phyloP scores from a whole-genome alignment of 2,888 invertebrate species.

The Drosophila nigritarsus region DNA sequence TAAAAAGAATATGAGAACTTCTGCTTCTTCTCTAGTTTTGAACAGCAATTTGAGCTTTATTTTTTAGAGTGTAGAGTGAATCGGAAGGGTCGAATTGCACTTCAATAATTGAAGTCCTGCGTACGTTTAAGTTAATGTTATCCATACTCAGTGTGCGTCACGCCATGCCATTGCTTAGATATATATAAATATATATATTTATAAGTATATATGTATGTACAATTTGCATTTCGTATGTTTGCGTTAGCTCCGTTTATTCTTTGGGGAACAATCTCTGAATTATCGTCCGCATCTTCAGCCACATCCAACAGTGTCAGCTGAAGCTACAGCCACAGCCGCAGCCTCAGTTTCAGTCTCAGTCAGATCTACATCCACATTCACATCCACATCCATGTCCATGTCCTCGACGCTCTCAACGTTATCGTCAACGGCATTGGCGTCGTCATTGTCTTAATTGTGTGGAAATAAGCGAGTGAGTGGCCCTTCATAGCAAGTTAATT shows the following conservation, averaged over 20 bases:
- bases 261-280: conserved; percentile 68
- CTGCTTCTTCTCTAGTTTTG: neutral
- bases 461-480: conserved; percentile 67
- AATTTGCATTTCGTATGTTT: conserved; percentile 51
- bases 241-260: conserved; percentile 52
- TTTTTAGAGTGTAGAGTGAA: neutral
- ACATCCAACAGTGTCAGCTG: neutral
- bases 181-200: conserved; percentile 10
- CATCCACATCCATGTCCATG: neutral
- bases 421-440: conserved; percentile 6
- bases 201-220: conserved; percentile 13
- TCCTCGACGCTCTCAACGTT: conserved; percentile 18
- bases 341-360: neutral
- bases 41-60: neutral
- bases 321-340: conserved; percentile 7
- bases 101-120: conserved; percentile 58
- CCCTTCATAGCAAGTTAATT: conserved; percentile 66
- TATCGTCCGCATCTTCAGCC: conserved; percentile 33
- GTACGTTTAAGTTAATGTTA: conserved; percentile 45
- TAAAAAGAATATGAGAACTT: neutral
- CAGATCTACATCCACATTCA: neutral
- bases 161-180: conserved; percentile 22
- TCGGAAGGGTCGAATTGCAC: conserved; percentile 21
- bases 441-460: conserved; percentile 58
- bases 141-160: conserved; percentile 47